A percentile compares a stretch with the other conserved stretches of the same genome.
Conservation (phyloP, 2,113 vertebrate species). For the Microtus oregoni region DNA sequence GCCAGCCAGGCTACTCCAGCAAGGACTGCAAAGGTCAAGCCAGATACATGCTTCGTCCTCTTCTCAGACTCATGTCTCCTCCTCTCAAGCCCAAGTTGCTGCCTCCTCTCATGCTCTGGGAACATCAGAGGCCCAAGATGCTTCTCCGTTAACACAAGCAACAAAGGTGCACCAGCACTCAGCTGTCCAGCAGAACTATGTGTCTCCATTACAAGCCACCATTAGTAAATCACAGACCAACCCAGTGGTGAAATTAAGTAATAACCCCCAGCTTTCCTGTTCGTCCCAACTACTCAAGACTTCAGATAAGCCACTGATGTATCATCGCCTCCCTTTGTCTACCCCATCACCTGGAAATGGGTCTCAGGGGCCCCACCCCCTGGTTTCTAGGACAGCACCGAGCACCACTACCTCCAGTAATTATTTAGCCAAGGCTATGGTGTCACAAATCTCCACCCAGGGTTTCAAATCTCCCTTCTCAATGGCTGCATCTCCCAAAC, state of each 20-base stretch:
- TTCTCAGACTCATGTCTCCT: slow-evolving; percentile 86
- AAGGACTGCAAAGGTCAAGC: slow-evolving; percentile 90
- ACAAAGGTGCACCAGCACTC: slow-evolving; percentile 90
- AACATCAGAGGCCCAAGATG: slow-evolving; percentile 86
- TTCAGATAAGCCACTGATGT: slow-evolving; percentile 88
- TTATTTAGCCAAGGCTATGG: slow-evolving; percentile 90
- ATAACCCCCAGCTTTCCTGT: slow-evolving; percentile 89
- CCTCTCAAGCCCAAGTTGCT: slow-evolving; percentile 87
- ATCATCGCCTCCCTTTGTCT: slow-evolving; percentile 88
- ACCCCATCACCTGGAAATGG: slow-evolving; percentile 86
- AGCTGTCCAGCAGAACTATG: slow-evolving; percentile 89
- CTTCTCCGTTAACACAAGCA: slow-evolving; percentile 86
- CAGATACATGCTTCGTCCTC: slow-evolving; percentile 89
- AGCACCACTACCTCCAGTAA: slow-evolving; percentile 92
- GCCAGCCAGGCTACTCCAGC: slow-evolving; percentile 90
- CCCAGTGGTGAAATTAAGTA: slow-evolving; percentile 90
- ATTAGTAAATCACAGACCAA: slow-evolving; percentile 90
- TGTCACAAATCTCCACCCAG: slow-evolving; percentile 89
- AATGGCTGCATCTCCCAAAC: slow-evolving; percentile 89
- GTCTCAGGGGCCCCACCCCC: slow-evolving; percentile 87
- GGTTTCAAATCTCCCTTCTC: slow-evolving; percentile 91
- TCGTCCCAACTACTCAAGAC: slow-evolving; percentile 85
- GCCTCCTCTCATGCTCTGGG: slow-evolving; percentile 85
- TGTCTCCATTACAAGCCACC: slow-evolving; percentile 89
- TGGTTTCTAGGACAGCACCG: slow-evolving; percentile 89